A percentile compares a stretch with the other conserved stretches of the same genome.
phyloP scores from a whole-genome alignment of 2,888 invertebrate species.

The Pristionchus maxplancki region DNA sequence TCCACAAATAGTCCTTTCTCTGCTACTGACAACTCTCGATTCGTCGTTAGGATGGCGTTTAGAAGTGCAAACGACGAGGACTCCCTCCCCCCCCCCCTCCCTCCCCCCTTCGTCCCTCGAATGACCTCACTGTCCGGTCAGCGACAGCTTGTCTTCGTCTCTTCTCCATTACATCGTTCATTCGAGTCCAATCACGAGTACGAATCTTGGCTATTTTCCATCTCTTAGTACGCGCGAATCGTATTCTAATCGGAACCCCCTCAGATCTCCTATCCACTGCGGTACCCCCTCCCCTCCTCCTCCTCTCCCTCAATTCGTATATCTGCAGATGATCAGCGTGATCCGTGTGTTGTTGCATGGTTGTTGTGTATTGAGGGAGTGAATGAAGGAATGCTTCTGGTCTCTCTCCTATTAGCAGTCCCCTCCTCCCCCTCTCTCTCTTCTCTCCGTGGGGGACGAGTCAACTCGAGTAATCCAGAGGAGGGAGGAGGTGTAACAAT shows the following conservation, averaged over 20 bases:
- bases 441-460: background rate
- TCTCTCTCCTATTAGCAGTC: constrained; percentile 17
- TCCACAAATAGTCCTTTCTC: background rate
- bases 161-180: background rate
- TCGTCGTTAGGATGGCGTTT: background rate
- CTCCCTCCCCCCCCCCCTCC: constrained; percentile 55
- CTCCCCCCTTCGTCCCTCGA: constrained; percentile 51
- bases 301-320: background rate
- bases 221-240: background rate
- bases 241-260: background rate
- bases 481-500: constrained; percentile 19
- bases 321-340: background rate
- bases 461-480: constrained; percentile 28
- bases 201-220: background rate
- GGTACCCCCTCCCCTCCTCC: background rate
- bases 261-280: background rate
- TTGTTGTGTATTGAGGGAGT: background rate
- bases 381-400: background rate
- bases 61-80: constrained; percentile 35
- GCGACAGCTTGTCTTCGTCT: constrained; percentile 1
- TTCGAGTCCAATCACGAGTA: background rate
- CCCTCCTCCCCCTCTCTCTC: background rate
- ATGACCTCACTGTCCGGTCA: constrained; percentile 22
- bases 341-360: constrained; percentile 22
- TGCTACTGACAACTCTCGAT: background rate